Base-by-base conservation (phyloP, 2,797 vertebrate genomes). In the Alfaro cultratus region DNA sequence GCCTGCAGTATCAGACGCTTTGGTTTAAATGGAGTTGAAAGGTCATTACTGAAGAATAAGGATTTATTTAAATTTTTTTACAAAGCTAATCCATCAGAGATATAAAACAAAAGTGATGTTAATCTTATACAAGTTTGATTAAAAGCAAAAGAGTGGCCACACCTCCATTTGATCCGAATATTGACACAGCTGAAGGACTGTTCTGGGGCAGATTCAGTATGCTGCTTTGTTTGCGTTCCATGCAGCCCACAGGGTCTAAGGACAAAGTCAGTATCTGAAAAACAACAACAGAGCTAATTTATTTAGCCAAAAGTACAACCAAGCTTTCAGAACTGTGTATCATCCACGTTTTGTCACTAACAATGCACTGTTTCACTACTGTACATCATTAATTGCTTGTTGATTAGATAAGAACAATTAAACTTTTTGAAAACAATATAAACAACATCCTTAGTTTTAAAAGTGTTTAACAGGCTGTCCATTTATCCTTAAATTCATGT, bases 321-420 rank as follows among this genome's bases (percentile, higher is more conserved):
- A 53, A 16, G n/a, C 29, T 10, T 34, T 31, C 4, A 39, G 73
- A 67, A 70, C 21, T 71, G 18, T 26, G 23, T 45, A 21, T 23
- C 34, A 74, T 77, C 74, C n/a, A 79, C 34, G 36, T 72, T 18
- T 64, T 29, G 53, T 39, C 13, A 60, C 51, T 62, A 57, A 68
- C 47, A 39, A 11, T 23, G 41, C 0, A 90, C 41, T 90, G 85
- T 86, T 90, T 90, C 87, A 91, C 83, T 0, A 77, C 85, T 92
- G 95, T 76, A 94, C 83, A 83, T 96, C 94, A 86, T 49, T 73
- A 31, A 94, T 81, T 45, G 95, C 95, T 79, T 81, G 82, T 29
- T 86, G 75, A 83, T 95, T 94, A 74, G 93, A 95, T 53, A 46
- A 71, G 29, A 29, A 68, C 34, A 18, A 18, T 9, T 36, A 43